Conservation (phyloP, 2,888 invertebrate genomes). For the Cistogaster globosa region DNA sequence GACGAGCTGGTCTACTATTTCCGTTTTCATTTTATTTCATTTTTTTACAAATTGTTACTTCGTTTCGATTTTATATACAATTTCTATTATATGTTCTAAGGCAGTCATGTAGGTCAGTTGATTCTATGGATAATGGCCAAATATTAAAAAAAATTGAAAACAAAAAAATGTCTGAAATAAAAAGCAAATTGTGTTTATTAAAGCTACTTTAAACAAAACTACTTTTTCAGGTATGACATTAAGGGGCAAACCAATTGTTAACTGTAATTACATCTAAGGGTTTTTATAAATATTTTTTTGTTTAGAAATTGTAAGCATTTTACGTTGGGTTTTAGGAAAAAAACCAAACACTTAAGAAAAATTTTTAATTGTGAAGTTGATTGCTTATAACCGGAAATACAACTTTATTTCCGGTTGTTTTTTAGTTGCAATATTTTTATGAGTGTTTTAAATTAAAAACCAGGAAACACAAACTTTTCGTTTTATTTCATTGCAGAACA, state of each 20-base stretch:
- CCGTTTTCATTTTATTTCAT: not conserved
- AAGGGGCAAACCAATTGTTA: not conserved
- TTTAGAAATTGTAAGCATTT: not conserved
- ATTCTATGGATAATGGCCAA: constrained; percentile 38
- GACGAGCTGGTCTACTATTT: constrained; percentile 31
- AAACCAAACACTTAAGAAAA: constrained; percentile 1
- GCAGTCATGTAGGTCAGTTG: constrained; percentile 56
- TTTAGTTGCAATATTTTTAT: constrained; percentile 8
- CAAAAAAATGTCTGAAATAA: not conserved
- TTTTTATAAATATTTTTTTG: constrained; percentile 11
- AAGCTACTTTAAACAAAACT: not conserved
- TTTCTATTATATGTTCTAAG: no score
- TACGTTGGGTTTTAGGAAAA: not conserved
- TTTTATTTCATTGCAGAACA: constrained; percentile 1
- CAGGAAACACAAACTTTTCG: not conserved
- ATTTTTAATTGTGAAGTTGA: constrained; percentile 32
- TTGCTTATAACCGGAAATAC: constrained; percentile 51
- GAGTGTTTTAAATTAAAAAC: not conserved
- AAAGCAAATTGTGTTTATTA: constrained; percentile 45
- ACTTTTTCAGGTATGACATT: not conserved
- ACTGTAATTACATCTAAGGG: not conserved
- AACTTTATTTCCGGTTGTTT: constrained; percentile 42
- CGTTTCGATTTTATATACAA: constrained; percentile 3
- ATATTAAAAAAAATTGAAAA: not conserved
- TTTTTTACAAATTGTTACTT: constrained; percentile 15